phyloP scores from a whole-genome alignment of 2,113 vertebrate species.

The Callaeas wilsoni region DNA sequence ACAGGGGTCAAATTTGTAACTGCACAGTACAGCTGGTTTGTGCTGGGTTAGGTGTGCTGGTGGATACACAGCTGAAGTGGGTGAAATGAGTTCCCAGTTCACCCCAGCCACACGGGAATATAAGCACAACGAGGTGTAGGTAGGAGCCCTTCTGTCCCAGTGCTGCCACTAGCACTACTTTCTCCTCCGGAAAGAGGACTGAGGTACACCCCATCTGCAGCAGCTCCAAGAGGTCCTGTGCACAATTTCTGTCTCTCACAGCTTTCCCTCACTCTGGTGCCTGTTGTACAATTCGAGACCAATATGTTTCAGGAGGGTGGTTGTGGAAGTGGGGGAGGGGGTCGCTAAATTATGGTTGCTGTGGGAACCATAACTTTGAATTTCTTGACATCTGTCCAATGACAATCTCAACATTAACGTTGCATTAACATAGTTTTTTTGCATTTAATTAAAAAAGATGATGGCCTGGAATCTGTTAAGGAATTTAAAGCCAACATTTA shows the following conservation, averaged over 20 bases:
- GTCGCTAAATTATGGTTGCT: conserved; percentile 66
- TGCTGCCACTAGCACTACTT: not conserved
- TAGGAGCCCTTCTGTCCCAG: not conserved
- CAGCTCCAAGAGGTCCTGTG: rapidly evolving
- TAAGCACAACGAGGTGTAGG: not conserved
- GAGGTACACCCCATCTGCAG: not conserved
- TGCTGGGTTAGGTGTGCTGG: not conserved
- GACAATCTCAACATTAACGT: conserved; percentile 73
- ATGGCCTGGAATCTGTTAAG: conserved; percentile 73
- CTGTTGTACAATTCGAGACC: conserved; percentile 30
- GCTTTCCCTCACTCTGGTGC: not conserved
- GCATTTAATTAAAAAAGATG: conserved; percentile 74
- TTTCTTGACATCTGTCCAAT: conserved; percentile 74
- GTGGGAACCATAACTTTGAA: conserved; percentile 73
- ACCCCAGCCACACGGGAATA: rapidly evolving
- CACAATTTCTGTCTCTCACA: not conserved
- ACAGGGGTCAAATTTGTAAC: not conserved
- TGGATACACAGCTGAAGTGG: not conserved
- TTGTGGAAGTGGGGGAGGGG: conserved; percentile 45
- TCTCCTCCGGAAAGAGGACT: not conserved
- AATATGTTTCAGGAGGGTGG: conserved; percentile 30
- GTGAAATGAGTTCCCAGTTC: not conserved
- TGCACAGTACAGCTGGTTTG: not conserved
- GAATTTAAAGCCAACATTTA: conserved; percentile 73
- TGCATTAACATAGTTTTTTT: conserved; percentile 72